phyloP scores from a whole-genome alignment of 2,888 invertebrate species.

The Epistrophe eligans region DNA sequence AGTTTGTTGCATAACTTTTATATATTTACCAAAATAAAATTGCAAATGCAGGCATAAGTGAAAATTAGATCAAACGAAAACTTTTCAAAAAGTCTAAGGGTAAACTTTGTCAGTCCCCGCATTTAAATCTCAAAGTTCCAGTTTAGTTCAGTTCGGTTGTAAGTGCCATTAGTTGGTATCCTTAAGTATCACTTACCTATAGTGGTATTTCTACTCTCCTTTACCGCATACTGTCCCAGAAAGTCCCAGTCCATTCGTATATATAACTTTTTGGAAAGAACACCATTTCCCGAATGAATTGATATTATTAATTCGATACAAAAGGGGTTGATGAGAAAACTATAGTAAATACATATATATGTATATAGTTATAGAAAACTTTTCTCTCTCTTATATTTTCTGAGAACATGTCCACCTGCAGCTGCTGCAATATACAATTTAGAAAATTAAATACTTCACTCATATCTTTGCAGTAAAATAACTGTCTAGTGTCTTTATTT shows the following conservation, averaged over 20 bases:
- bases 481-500: conserved; percentile 39
- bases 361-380: neutral
- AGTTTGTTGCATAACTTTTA: conserved; percentile 55
- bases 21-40: conserved; percentile 37
- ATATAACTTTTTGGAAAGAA: conserved; percentile 62
- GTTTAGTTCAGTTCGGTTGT: conserved; percentile 28
- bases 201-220: neutral
- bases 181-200: conserved; percentile 60
- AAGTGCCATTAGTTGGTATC: conserved; percentile 62
- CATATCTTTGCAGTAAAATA: conserved; percentile 24
- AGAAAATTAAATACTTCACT: conserved; percentile 73
- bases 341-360: too few species aligned
- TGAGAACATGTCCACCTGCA: conserved; percentile 70
- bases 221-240: too few species aligned
- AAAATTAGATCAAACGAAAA: conserved; percentile 73
- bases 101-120: conserved; percentile 41
- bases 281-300: conserved; percentile 65
- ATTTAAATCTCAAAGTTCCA: conserved; percentile 57
- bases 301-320: conserved; percentile 74
- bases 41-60: conserved; percentile 45
- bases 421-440: conserved; percentile 52
- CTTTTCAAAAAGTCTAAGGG: conserved; percentile 51
- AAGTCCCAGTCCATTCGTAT: neutral
- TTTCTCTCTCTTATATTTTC: conserved; percentile 22
- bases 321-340: conserved; percentile 50